A percentile compares a stretch with the other conserved stretches of the same genome.
These are phyloP conservation scores for Tinea trinotella DNA, from an alignment of 2,888 invertebrate genomes.

Conservation along the genomic window DNA sequence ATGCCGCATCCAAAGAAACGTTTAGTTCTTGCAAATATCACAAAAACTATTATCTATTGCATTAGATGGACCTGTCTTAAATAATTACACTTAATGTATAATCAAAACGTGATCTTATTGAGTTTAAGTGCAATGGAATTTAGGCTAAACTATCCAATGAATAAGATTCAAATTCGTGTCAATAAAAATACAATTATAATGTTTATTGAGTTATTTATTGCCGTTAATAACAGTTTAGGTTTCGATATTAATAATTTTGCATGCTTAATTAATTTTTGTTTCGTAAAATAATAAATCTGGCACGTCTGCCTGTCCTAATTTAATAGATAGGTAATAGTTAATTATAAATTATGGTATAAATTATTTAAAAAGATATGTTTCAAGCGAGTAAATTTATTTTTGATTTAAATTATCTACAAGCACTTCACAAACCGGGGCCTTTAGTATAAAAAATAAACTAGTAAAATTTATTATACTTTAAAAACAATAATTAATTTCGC, in stretches of 20 bases:
- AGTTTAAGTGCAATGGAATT: background rate
- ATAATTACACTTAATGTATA: slow-evolving; percentile 16
- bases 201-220: slow-evolving; percentile 11
- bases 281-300: too few species aligned
- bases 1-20: background rate
- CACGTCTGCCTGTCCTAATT: too few species aligned
- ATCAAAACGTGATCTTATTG: slow-evolving; percentile 10
- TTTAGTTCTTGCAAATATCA: background rate
- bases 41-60: slow-evolving; percentile 9
- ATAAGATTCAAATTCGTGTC: background rate
- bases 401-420: too few species aligned
- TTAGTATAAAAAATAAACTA: too few species aligned
- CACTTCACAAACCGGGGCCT: too few species aligned
- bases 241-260: slow-evolving; percentile 3
- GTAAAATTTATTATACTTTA: too few species aligned
- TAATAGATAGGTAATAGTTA: too few species aligned
- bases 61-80: slow-evolving; percentile 15
- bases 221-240: background rate
- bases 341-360: too few species aligned
- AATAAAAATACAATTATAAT: background rate
- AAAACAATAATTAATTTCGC: too few species aligned
- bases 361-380: too few species aligned
- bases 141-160: background rate
- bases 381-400: too few species aligned
- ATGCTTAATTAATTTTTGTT: background rate